Percentiles rank a stretch among this genome's conserved stretches.
phyloP scores from a whole-genome alignment of 2,113 vertebrate species.

The Vanacampus margaritifer region DNA sequence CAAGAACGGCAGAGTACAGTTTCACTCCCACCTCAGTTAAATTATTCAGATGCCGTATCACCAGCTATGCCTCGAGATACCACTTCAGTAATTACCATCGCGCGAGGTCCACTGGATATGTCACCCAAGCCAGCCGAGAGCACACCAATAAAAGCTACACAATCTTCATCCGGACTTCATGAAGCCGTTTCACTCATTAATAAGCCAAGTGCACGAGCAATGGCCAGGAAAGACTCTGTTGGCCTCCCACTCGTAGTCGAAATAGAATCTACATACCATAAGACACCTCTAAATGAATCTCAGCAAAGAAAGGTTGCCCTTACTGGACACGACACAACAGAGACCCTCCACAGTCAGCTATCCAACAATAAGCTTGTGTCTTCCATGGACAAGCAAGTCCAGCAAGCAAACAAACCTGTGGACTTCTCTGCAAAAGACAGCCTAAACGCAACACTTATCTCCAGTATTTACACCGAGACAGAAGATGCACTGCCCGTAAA shows the following conservation, averaged over 20 bases:
- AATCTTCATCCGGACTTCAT: conserved; percentile 7
- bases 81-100: conserved; percentile 58
- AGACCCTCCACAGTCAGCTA: conserved; percentile 41
- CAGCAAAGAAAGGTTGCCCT: conserved; percentile 21
- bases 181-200: conserved; percentile 56
- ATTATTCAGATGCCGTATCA: conserved; percentile 4
- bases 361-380: conserved; percentile 32
- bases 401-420: conserved; percentile 71
- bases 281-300: not conserved
- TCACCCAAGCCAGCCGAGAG: conserved; percentile 46
- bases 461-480: conserved; percentile 55
- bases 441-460: conserved; percentile 14
- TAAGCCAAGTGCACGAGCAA: conserved; percentile 39
- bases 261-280: conserved; percentile 19
- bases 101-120: conserved; percentile 73
- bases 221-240: conserved; percentile 40
- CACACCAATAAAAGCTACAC: conserved; percentile 21
- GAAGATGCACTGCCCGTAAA: conserved; percentile 79
- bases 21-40: not conserved
- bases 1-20: conserved; percentile 23
- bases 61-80: conserved; percentile 15
- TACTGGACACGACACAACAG: conserved; percentile 36
- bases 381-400: conserved; percentile 39
- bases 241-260: conserved; percentile 54
- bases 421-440: conserved; percentile 81